Evolutionary conservation across 2,888 invertebrate genomes (phyloP).

Genomic region (Melipona bicolor): DNA sequence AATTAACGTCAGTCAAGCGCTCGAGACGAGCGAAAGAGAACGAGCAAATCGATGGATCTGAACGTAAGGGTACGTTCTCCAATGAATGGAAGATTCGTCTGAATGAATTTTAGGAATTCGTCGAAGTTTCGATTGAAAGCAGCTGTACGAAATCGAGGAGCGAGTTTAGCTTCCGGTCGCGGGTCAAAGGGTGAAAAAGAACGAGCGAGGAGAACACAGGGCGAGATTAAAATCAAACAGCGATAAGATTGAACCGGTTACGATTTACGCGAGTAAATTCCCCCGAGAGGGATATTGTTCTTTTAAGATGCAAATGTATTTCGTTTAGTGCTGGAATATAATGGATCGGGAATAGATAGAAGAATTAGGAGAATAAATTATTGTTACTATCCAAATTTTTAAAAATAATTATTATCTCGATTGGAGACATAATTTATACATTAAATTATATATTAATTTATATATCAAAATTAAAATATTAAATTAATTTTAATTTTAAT

Average conservation of each 20-base stretch:
- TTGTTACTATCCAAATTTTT: neutral
- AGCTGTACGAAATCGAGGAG: neutral
- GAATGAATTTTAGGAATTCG: conserved; percentile 15
- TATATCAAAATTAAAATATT: no score
- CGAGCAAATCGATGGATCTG: neutral
- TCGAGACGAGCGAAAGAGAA: neutral
- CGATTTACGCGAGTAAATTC: neutral
- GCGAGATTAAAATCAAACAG: neutral
- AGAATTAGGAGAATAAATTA: neutral
- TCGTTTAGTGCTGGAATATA: neutral
- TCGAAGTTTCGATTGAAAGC: conserved; percentile 3
- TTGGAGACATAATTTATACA: no score
- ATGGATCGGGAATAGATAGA: neutral
- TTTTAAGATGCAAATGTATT: neutral
- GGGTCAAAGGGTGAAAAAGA: conserved; percentile 7
- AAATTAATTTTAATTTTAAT: no score
- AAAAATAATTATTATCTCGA: neutral
- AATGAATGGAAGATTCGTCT: neutral
- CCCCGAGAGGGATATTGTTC: no score
- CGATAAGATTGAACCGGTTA: neutral
- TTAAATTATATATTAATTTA: no score
- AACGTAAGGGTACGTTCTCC: neutral
- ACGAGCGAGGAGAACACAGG: neutral
- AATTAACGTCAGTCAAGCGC: conserved; percentile 1
- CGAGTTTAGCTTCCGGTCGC: neutral